Base-by-base conservation (phyloP, 1,140 invertebrate species). In the Drosophila orena region DNA sequence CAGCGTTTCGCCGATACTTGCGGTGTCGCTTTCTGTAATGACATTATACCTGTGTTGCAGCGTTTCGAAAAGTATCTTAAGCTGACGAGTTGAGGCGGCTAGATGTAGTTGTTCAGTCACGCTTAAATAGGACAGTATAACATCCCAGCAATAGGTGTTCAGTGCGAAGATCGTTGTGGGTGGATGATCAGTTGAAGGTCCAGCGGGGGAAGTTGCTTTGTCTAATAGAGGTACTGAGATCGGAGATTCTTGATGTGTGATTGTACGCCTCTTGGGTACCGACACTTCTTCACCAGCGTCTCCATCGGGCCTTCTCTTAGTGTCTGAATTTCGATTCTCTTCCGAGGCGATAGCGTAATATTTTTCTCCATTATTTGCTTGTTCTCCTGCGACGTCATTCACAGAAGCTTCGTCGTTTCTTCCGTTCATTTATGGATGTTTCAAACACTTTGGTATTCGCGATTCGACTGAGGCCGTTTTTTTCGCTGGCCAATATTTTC, bases 91-190 rank as follows among this genome's bases (percentile, higher is more conserved):
- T 1, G 34, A 52, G 5, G n/a, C 22, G 1, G 70, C 40, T 4
- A 79, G 24, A 1, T 20, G 34, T 1, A 75, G 8, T 34, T 70
- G 70, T 12, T 58, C 59, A 2, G 17, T 17, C 14, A 80, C 24
- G n/a, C 24, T 22, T 0, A 79, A 58, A 46, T 75, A 61, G 5
- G 57, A 61, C 5, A 74, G 43, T 2, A 79, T 14, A 2, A 2
- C 0, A 2, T 20, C 3, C 57, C 57, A 75, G n/a, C 42, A 69
- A 17, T 38, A 1, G 0, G 22, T 27, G 22, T 34, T 47, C 4
- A 79, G n/a, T 4, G 1, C 7, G 0, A 49, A 17, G 38, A 52
- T 55, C n/a, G n/a, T n/a, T n/a, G n/a, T n/a, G n/a, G n/a, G n/a
- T n/a, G n/a, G n/a, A n/a, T n/a, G n/a, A n/a, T n/a, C n/a, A n/a